Conservation (phyloP, 1,140 invertebrate genomes). For the Zaprionus africanus region DNA sequence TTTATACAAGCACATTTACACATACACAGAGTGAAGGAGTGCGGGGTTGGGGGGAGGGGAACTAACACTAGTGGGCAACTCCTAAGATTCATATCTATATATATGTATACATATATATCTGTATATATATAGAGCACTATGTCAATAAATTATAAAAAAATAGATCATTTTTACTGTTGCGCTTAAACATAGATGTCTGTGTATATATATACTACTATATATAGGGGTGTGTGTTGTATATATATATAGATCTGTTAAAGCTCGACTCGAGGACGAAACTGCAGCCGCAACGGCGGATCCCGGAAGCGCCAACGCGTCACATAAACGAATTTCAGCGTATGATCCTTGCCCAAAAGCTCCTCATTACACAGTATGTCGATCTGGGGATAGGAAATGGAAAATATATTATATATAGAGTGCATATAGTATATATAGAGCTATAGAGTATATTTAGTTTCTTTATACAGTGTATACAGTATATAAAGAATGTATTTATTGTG, state of each 20-base stretch:
- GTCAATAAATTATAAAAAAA: slow-evolving; percentile 79
- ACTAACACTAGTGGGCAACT: slow-evolving; percentile 60
- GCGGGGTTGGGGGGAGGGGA: neutral
- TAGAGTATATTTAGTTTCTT: neutral
- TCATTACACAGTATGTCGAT: slow-evolving; percentile 99
- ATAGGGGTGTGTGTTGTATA: neutral
- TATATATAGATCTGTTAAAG: slow-evolving; percentile 60
- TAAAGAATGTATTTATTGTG: neutral
- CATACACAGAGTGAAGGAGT: slow-evolving; percentile 39
- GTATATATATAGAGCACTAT: slow-evolving; percentile 49
- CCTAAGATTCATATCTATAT: slow-evolving; percentile 49
- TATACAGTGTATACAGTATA: too few species aligned
- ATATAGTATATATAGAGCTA: neutral
- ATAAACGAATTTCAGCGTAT: slow-evolving; percentile 99
- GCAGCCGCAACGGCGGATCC: slow-evolving; percentile 93
- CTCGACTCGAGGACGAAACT: slow-evolving; percentile 91
- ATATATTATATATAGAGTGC: neutral
- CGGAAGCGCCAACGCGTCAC: slow-evolving; percentile 98
- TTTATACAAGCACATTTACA: slow-evolving; percentile 72
- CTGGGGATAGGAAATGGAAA: slow-evolving; percentile 85
- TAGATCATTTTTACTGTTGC: slow-evolving; percentile 71
- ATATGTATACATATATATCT: slow-evolving; percentile 19
- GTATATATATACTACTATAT: neutral
- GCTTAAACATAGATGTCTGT: slow-evolving; percentile 22
- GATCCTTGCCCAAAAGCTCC: slow-evolving; percentile 98